These are phyloP conservation scores for Sphinx pinastri DNA, from an alignment of 2,888 invertebrate genomes.

Conservation along the genomic window DNA sequence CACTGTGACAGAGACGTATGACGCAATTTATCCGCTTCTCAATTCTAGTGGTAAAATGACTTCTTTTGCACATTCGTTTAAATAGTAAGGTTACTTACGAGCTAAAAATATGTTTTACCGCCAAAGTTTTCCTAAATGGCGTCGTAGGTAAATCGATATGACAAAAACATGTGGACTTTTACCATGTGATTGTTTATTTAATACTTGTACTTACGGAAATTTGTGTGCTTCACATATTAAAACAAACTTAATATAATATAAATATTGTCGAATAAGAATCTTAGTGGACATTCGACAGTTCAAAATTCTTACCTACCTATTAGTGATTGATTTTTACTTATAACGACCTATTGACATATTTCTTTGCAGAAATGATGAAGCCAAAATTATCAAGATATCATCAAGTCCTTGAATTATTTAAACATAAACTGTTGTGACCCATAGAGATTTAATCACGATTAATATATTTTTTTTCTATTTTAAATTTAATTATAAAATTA, in stretches of 20 bases:
- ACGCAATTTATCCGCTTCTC: conserved; percentile 24
- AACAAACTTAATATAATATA: no score
- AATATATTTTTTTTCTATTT: conserved; percentile 51
- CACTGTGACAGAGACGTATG: conserved; percentile 18
- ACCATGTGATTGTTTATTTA: conserved; percentile 19
- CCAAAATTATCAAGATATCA: conserved; percentile 62
- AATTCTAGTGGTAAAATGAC: neutral
- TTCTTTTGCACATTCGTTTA: neutral
- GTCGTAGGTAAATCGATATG: conserved; percentile 64
- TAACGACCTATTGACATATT: conserved; percentile 32
- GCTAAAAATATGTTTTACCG: conserved; percentile 44
- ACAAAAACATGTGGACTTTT: conserved; percentile 53
- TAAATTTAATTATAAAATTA: conserved; percentile 42
- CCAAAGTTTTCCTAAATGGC: conserved; percentile 57
- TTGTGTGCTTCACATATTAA: neutral
- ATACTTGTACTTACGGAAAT: neutral
- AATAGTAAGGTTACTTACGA: neutral
- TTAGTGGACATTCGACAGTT: neutral
- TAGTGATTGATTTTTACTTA: neutral
- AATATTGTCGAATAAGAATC: neutral
- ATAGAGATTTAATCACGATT: conserved; percentile 58
- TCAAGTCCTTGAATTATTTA: conserved; percentile 65
- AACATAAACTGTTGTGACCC: conserved; percentile 75
- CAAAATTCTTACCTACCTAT: neutral
- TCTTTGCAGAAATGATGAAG: conserved; percentile 79